These are phyloP conservation scores for Agriopis leucophaearia DNA, from an alignment of 2,888 invertebrate species.

Conservation along the genomic window DNA sequence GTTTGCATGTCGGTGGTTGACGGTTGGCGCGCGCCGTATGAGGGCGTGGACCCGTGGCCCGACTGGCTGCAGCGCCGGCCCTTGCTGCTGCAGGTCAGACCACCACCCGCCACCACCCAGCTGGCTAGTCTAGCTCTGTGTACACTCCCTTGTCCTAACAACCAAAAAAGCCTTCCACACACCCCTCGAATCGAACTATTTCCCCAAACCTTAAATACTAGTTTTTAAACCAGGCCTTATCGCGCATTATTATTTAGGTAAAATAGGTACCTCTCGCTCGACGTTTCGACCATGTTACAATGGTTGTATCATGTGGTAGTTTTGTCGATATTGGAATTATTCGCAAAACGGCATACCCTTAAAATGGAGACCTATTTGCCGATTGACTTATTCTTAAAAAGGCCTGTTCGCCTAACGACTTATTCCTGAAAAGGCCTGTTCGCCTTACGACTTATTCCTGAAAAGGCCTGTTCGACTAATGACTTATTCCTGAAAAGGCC, in stretches of 20 bases:
- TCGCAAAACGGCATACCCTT: too few relatives aligned
- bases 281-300: too few relatives aligned
- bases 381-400: too few relatives aligned
- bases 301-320: too few relatives aligned
- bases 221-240: not conserved
- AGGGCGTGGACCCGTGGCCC: conserved; percentile 76
- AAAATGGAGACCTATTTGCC: too few relatives aligned
- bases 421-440: too few relatives aligned
- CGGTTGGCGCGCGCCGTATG: conserved; percentile 80
- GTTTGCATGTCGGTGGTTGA: conserved; percentile 84
- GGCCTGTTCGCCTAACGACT: too few relatives aligned
- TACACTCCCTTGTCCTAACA: not conserved
- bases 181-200: not conserved
- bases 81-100: conserved; percentile 94
- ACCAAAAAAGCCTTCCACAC: not conserved
- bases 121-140: conserved; percentile 1
- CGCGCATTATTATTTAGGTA: not conserved
- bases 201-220: not conserved
- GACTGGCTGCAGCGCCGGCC: conserved; percentile 90
- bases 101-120: conserved; percentile 33
- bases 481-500: too few relatives aligned
- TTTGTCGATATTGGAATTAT: too few relatives aligned
- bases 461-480: too few relatives aligned
- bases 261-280: too few relatives aligned
- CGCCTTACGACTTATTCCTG: too few relatives aligned